Evolutionary conservation across 2,888 invertebrate species (phyloP), one percentile per base, ranked within the genome.

Genomic region (Tineola bisselliella): DNA sequence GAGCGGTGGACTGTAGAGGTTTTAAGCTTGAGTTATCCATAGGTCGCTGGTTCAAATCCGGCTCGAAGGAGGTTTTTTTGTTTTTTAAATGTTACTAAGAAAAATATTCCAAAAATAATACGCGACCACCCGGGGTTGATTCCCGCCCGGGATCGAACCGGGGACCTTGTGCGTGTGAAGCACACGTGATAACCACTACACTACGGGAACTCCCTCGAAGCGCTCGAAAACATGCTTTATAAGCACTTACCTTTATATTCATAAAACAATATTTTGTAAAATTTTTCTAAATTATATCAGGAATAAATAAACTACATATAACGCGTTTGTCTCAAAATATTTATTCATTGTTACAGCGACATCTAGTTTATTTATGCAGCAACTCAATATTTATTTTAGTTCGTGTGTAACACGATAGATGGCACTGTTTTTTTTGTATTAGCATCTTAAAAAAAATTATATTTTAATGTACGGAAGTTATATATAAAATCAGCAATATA

Each of bases 121-220:
- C 17, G 19, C 18, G n/a, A n/a, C n/a, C n/a, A n/a, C n/a, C n/a
- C n/a, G n/a, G n/a, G n/a, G n/a, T n/a, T 58, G 89, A 89, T 89
- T 89, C 90, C 89, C 89, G 90, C 89, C 90, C 90, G 89, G 90
- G 90, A 89, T 90, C 89, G 89, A 89, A 90, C 90, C 90, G 90
- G 89, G 90, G 90, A 81, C 89, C 88, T 90, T 90, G 91, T 91
- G 91, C 91, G 91, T 91, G 91, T 91, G 91, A 91, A 91, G 91
- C 91, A 91, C 91, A 91, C 91, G 91, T 91, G 91, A 91, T 91
- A 91, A 91, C 91, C 91, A 89, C 91, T 91, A 91, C 91, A 91
- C 91, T 91, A 91, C 91, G 90, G 89, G 90, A 90, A 90, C 90
- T 68, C 73, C 43, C 11, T 5, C 3, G 33, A 2, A 3, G 10